A percentile compares a stretch with the other conserved stretches of the same genome.
Conservation (phyloP, 2,888 invertebrate genomes). For the Zootermopsis nevadensis region DNA sequence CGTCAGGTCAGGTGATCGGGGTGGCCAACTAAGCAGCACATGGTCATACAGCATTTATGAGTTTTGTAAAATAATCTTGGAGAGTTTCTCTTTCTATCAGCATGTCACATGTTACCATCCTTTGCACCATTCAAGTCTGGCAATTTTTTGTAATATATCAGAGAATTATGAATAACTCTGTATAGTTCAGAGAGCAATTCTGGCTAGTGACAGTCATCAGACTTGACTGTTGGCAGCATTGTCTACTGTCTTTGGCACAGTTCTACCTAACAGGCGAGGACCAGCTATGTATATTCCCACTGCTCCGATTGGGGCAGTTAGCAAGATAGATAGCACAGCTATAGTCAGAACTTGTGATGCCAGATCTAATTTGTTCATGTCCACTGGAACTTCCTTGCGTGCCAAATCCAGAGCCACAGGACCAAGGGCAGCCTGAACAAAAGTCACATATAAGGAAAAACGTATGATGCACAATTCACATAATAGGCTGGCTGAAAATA, state of each 20-base stretch:
- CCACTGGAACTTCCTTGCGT: constrained; percentile 58
- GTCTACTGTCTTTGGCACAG: not conserved
- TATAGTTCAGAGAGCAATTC: too few species aligned
- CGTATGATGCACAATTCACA: not conserved
- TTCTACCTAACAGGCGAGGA: constrained; percentile 56
- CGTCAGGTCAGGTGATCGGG: too few species aligned
- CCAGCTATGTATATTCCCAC: constrained; percentile 58
- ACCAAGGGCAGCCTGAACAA: constrained; percentile 72
- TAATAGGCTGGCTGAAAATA: not conserved
- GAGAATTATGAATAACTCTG: too few species aligned
- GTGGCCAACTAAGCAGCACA: too few species aligned
- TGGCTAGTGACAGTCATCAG: too few species aligned
- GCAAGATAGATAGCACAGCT: constrained; percentile 61
- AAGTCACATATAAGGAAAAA: not conserved
- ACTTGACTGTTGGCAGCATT: too few species aligned
- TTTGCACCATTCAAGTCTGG: too few species aligned
- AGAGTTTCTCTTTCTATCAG: too few species aligned
- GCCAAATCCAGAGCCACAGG: constrained; percentile 72
- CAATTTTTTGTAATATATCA: too few species aligned
- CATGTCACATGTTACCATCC: too few species aligned
- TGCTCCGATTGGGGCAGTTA: constrained; percentile 63
- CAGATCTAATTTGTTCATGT: constrained; percentile 56
- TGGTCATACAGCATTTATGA: too few species aligned
- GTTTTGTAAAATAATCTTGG: too few species aligned
- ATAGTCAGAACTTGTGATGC: constrained; percentile 59